Evolutionary conservation across 2,113 vertebrate genomes (phyloP).

Genomic region (Ceuthmochares aereus): DNA sequence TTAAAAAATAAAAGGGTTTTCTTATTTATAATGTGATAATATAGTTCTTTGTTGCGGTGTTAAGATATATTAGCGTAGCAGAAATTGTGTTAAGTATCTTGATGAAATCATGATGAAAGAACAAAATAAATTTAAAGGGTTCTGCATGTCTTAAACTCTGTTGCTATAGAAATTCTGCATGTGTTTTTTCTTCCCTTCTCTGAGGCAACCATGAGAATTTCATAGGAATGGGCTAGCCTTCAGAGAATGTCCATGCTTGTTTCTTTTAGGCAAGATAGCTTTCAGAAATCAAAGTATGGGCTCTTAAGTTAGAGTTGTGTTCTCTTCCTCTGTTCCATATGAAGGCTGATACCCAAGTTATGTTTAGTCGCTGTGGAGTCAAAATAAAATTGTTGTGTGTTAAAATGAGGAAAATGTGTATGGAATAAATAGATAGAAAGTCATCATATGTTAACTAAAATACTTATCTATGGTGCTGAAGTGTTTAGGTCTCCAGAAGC

Average conservation of each 20-base stretch:
- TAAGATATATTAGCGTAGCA: not conserved
- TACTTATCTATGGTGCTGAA: not conserved
- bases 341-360: accelerated
- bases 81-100: not conserved
- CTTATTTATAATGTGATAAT: not conserved
- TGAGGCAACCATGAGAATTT: not conserved
- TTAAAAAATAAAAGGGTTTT: not conserved
- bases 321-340: not conserved
- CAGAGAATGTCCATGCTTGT: not conserved
- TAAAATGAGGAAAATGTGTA: not conserved
- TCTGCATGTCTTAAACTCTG: not conserved
- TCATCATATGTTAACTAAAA: too few species aligned
- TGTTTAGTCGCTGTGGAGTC: not conserved
- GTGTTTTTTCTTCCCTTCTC: not conserved
- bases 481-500: not conserved
- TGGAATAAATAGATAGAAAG: not conserved
- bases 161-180: conserved; percentile 32
- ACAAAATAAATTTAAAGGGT: not conserved
- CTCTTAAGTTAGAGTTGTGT: not conserved
- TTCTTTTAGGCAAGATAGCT: not conserved
- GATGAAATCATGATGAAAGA: not conserved
- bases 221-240: not conserved
- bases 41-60: not conserved
- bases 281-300: not conserved
- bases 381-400: not conserved